Percentiles rank a stretch among this genome's conserved stretches.
Conservation (phyloP, 2,888 invertebrate species). For the Drosophila vallismaia region DNA sequence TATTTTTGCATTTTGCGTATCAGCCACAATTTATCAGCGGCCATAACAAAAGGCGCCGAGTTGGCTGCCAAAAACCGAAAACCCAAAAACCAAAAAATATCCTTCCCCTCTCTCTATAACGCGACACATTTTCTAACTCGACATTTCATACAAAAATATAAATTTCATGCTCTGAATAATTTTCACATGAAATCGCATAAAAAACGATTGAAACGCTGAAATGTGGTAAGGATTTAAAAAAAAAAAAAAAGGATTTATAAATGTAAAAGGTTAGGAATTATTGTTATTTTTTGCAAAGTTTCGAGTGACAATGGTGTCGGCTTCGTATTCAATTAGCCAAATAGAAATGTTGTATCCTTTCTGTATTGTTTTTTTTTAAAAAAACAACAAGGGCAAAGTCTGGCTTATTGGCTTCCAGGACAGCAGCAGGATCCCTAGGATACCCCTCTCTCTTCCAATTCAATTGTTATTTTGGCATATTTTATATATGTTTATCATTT, state of each 20-base stretch:
- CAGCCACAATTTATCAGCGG: conserved; percentile 78
- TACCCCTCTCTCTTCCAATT: too few species aligned
- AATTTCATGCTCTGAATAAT: conserved; percentile 76
- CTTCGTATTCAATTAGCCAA: neutral
- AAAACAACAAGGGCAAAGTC: conserved; percentile 24
- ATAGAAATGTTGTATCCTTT: too few species aligned
- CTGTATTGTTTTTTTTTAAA: too few species aligned
- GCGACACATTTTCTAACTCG: conserved; percentile 69
- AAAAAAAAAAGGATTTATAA: conserved; percentile 60
- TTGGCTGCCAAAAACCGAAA: conserved; percentile 75
- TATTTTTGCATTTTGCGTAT: conserved; percentile 69
- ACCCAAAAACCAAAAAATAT: conserved; percentile 63
- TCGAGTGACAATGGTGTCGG: neutral
- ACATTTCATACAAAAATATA: conserved; percentile 57
- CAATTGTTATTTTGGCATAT: conserved; percentile 71
- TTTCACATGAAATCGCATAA: conserved; percentile 49
- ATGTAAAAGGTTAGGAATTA: conserved; percentile 36
- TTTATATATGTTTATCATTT: conserved; percentile 77
- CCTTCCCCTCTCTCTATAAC: conserved; percentile 5
- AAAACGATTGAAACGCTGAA: conserved; percentile 9
- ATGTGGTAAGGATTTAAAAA: neutral
- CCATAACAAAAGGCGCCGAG: conserved; percentile 79
- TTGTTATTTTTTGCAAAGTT: conserved; percentile 8
- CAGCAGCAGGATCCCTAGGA: too few species aligned
- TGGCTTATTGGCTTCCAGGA: conserved; percentile 65